These are phyloP conservation scores for Meteorus colon DNA, from an alignment of 2,888 invertebrate species.

Conservation along the genomic window DNA sequence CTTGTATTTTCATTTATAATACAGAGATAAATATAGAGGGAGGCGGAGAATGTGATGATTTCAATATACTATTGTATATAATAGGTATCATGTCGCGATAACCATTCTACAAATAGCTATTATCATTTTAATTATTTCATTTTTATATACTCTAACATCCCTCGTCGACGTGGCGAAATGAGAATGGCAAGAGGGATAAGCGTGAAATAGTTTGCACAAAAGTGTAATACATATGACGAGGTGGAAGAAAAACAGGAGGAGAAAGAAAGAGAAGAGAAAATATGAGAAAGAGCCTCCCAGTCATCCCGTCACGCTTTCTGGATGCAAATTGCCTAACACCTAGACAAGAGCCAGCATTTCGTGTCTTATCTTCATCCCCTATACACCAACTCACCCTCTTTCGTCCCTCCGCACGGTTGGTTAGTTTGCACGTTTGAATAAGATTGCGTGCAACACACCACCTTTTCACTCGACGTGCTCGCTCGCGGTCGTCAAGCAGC, in stretches of 20 bases:
- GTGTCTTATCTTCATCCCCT: constrained; percentile 62
- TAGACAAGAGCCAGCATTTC: constrained; percentile 57
- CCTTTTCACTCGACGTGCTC: constrained; percentile 32
- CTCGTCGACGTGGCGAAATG: constrained; percentile 22
- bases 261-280: constrained; percentile 22
- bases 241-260: constrained; percentile 13
- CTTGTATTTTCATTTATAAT: not conserved
- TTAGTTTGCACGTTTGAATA: constrained; percentile 49
- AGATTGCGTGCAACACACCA: constrained; percentile 58
- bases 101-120: constrained; percentile 35
- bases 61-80: constrained; percentile 10
- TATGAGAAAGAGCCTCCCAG: constrained; percentile 24
- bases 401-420: constrained; percentile 38
- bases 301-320: constrained; percentile 51
- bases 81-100: constrained; percentile 28
- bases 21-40: not conserved
- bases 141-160: not conserved
- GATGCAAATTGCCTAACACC: constrained; percentile 62
- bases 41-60: too few species aligned
- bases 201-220: constrained; percentile 19
- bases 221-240: constrained; percentile 15
- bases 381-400: constrained; percentile 34
- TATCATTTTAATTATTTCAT: constrained; percentile 37
- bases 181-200: constrained; percentile 24
- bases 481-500: constrained; percentile 29